Conservation (phyloP, 2,113 vertebrate species). For the Leucopsar rothschildi region DNA sequence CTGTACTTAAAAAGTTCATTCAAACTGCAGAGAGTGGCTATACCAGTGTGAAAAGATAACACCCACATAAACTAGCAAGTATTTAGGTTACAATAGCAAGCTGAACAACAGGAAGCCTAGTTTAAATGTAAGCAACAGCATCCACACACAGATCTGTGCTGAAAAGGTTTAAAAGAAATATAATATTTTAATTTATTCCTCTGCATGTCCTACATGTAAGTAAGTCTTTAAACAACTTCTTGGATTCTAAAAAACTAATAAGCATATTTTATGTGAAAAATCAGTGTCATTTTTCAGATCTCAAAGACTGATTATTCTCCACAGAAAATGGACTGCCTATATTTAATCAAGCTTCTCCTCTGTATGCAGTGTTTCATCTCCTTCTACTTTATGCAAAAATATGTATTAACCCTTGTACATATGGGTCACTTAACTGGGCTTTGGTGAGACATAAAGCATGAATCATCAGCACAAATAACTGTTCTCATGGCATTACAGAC, state of each 20-base stretch:
- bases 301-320: neutral
- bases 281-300: neutral
- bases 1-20: neutral
- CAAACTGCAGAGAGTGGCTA: neutral
- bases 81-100: neutral
- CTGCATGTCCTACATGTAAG: neutral
- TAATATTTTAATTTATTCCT: neutral
- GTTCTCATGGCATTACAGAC: neutral
- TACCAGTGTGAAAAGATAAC: neutral
- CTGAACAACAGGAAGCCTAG: neutral
- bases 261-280: neutral
- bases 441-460: neutral
- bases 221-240: neutral
- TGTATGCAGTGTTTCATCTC: neutral
- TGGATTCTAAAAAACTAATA: neutral
- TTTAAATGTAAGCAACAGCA: neutral
- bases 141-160: neutral
- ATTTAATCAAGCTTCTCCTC: neutral
- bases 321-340: neutral
- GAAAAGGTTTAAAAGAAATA: neutral
- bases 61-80: neutral
- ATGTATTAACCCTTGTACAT: neutral
- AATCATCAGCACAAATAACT: neutral
- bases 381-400: neutral
- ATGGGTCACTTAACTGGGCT: neutral